A percentile compares a stretch with the other conserved stretches of the same genome.
Conservation (phyloP, 1,140 invertebrate species). For the Anoplolepis gracilipes region DNA sequence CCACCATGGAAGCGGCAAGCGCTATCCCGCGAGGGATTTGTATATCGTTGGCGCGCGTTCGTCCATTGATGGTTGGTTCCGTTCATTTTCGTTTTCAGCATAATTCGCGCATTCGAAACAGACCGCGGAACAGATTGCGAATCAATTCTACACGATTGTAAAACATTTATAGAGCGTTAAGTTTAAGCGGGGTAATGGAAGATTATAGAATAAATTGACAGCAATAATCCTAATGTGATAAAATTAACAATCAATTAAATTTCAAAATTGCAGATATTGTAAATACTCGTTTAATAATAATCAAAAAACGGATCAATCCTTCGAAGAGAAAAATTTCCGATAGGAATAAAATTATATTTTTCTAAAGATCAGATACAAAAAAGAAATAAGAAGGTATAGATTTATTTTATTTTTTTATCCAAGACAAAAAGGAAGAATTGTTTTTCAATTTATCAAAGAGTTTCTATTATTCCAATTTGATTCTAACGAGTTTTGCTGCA, state of each 20-base stretch:
- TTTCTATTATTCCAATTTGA: not conserved
- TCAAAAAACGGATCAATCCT: not conserved
- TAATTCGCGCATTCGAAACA: slow-evolving; percentile 18
- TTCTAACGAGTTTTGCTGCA: not conserved
- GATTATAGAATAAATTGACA: not conserved
- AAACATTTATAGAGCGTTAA: not conserved
- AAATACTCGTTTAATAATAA: not conserved
- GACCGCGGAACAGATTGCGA: not conserved
- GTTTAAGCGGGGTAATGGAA: not conserved
- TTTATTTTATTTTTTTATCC: not conserved
- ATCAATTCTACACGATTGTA: not conserved
- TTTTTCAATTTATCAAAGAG: slow-evolving; percentile 1
- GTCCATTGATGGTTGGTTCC: slow-evolving; percentile 1
- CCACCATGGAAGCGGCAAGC: not conserved
- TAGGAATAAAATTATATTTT: not conserved
- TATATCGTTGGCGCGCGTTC: slow-evolving; percentile 23
- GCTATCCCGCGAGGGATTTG: slow-evolving; percentile 10
- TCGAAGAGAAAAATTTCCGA: not conserved
- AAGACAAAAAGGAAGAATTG: not conserved
- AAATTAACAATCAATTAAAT: not conserved
- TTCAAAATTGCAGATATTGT: not conserved
- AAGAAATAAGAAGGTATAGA: not conserved
- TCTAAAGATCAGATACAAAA: not conserved
- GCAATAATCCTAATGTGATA: not conserved
- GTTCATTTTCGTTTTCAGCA: slow-evolving; percentile 22